Base-by-base conservation (phyloP, 2,113 vertebrate genomes). In the Glaucomys volans region DNA sequence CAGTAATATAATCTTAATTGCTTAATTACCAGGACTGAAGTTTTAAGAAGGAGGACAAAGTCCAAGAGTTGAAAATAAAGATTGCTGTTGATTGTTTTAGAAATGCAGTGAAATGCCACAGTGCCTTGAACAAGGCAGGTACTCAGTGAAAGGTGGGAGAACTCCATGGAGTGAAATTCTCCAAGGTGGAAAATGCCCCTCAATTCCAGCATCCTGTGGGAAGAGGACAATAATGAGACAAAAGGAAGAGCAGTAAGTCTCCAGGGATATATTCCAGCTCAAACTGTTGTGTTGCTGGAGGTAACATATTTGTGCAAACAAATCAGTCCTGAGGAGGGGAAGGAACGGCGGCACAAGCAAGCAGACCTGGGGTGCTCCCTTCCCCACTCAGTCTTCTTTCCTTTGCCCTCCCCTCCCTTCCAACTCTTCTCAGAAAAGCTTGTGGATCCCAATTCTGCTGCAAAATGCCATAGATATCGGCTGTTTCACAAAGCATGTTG, bases 241-340 rank as follows among this genome's bases (percentile, higher is more conserved):
- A 98, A 93, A 59, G 24, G 72, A 84, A 97, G 98, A 98, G 96
- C 81, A 92, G 76, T 84, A 95, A 94, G 89, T 98, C 97, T 98
- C 98, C 97, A 47, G 95, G 98, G 98, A 98, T 96, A 98, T 98
- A 94, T 95, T 97, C 71, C 7, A 95, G 96, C 95, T 98, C 83
- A 4, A 40, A 28, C 62, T 95, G 98, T 98, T 95, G 95, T 90
- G 98, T 97, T 98, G 98, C 98, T 98, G 97, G 94, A 98, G 98
- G 98, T 98, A 98, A 98, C 97, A 66, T 93, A 97, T 98, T 91
- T 98, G 97, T 97, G 91, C 97, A 98, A 98, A 98, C 95, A 97
- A 97, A 96, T 96, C 97, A 96, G 24, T 97, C 90, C 0, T 35
- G 64, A 71, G 54, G 42, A 97, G 95, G 94, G 95, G 72, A n/a